A percentile compares a stretch with the other conserved stretches of the same genome.
phyloP scores from a whole-genome alignment of 2,113 vertebrate species.

The Scartelaos histophorus region DNA sequence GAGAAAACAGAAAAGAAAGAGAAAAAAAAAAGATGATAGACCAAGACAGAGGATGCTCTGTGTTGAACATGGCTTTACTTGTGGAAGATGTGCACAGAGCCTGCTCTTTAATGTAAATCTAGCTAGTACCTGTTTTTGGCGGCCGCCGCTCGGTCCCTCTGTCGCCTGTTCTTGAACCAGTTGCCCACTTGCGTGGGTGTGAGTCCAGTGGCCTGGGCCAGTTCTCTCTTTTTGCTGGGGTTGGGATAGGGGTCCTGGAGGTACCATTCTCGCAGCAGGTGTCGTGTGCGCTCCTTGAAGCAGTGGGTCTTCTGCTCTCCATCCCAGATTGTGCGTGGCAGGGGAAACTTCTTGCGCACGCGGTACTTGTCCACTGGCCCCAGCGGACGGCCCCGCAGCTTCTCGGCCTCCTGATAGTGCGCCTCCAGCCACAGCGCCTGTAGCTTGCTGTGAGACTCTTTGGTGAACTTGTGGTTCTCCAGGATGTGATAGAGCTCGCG shows the following conservation, averaged over 20 bases:
- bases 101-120: not conserved
- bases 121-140: conserved; percentile 93
- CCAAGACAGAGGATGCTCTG: not conserved
- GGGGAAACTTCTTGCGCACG: conserved; percentile 98
- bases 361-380: conserved; percentile 99
- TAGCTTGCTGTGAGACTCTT: conserved; percentile 97
- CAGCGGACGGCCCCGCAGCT: conserved; percentile 94
- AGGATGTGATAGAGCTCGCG: conserved; percentile 98
- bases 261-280: conserved; percentile 98
- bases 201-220: conserved; percentile 98
- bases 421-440: conserved; percentile 98
- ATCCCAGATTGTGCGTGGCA: conserved; percentile 98
- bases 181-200: conserved; percentile 99
- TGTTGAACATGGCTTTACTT: not conserved
- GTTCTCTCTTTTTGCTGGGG: conserved; percentile 97
- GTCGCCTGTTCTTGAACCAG: conserved; percentile 99
- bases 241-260: conserved; percentile 99
- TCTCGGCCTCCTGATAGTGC: conserved; percentile 99
- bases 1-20: too few species aligned
- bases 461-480: conserved; percentile 99
- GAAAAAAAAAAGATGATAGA: not conserved
- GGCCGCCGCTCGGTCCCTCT: conserved; percentile 97
- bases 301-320: conserved; percentile 99
- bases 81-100: not conserved
- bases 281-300: conserved; percentile 98